Conservation (phyloP, 2,797 vertebrate genomes). For the Aulostomus chinensis region DNA sequence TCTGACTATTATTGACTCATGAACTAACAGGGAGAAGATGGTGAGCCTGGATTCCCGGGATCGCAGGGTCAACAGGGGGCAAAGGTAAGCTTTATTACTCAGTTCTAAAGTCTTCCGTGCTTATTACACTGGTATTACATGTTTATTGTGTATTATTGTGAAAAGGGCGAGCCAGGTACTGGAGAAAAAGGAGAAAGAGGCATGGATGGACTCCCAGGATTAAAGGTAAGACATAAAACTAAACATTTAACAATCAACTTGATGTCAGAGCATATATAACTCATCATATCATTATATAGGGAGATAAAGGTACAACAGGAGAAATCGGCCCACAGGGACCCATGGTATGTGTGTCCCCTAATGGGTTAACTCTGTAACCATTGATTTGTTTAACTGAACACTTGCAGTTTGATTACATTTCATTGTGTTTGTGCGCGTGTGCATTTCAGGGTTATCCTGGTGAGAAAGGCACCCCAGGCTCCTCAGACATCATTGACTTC, state of each 20-base stretch:
- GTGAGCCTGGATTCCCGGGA: slow-evolving; percentile 83
- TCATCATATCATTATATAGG: slow-evolving; percentile 68
- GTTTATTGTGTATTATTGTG: slow-evolving; percentile 33
- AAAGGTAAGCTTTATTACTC: slow-evolving; percentile 84
- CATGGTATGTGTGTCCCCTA: slow-evolving; percentile 48
- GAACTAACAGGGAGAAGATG: slow-evolving; percentile 84
- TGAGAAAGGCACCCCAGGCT: slow-evolving; percentile 84
- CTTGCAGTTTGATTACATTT: neutral
- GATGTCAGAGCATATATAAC: neutral
- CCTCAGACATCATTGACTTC: slow-evolving; percentile 88
- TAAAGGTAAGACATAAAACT: slow-evolving; percentile 75
- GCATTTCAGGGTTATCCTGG: slow-evolving; percentile 84
- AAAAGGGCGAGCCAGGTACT: slow-evolving; percentile 85
- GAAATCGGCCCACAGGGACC: slow-evolving; percentile 70
- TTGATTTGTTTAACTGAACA: neutral
- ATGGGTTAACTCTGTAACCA: neutral
- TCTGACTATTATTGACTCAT: slow-evolving; percentile 12
- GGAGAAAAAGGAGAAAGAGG: slow-evolving; percentile 85
- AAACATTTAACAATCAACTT: neutral
- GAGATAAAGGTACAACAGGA: slow-evolving; percentile 79
- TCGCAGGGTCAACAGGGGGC: slow-evolving; percentile 78
- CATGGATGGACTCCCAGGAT: slow-evolving; percentile 83
- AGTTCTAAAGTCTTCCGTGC: too few relatives aligned
- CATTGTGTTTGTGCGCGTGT: neutral
- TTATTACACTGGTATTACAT: too few relatives aligned